Evolutionary conservation across 2,888 invertebrate species (phyloP).

Genomic region (Aquatica leii): DNA sequence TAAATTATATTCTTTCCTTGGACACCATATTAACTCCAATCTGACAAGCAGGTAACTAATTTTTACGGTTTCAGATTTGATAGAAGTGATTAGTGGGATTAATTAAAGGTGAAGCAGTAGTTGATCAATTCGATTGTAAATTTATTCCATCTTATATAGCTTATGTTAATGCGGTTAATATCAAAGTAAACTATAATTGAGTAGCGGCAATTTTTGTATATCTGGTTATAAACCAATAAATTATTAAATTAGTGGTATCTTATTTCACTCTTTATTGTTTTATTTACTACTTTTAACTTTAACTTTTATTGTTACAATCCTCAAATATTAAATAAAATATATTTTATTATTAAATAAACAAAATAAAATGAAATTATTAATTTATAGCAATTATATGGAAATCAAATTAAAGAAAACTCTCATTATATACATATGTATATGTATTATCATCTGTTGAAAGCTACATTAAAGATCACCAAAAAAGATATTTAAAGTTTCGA

Average conservation of each 20-base stretch:
- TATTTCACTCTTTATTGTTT: constrained; percentile 5
- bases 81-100: constrained; percentile 32
- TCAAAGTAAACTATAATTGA: constrained; percentile 28
- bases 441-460: too few relatives aligned
- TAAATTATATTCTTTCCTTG: constrained; percentile 22
- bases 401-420: too few relatives aligned
- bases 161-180: constrained; percentile 28
- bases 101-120: constrained; percentile 32
- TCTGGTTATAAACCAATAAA: constrained; percentile 21
- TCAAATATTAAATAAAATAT: too few relatives aligned
- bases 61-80: constrained; percentile 32
- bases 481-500: too few relatives aligned
- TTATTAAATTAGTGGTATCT: constrained; percentile 7
- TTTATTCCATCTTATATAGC: constrained; percentile 19
- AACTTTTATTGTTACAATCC: too few relatives aligned
- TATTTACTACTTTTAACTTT: background rate
- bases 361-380: too few relatives aligned
- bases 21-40: constrained; percentile 17
- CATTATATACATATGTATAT: too few relatives aligned
- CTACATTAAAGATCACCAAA: too few relatives aligned
- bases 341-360: too few relatives aligned
- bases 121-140: constrained; percentile 30
- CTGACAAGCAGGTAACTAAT: constrained; percentile 35
- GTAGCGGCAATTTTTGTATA: constrained; percentile 19
- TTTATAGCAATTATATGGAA: too few relatives aligned